phyloP scores from a whole-genome alignment of 2,113 vertebrate species.

The Megatriorchis doriae region DNA sequence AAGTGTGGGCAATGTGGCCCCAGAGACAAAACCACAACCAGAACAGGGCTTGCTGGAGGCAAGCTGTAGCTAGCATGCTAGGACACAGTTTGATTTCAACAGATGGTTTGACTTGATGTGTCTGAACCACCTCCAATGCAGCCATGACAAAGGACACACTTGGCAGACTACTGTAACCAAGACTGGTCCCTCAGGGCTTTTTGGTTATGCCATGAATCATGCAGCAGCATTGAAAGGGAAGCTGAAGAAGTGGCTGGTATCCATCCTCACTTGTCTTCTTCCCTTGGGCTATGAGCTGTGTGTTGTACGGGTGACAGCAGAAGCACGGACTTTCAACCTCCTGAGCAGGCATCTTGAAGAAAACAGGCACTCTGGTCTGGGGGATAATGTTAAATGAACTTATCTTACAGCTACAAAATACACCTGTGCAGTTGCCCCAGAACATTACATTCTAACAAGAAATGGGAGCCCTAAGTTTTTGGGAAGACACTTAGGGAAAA shows the following conservation, averaged over 20 bases:
- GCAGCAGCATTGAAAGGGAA: not conserved
- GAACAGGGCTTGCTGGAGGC: not conserved
- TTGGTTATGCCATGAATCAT: not conserved
- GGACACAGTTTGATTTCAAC: not conserved
- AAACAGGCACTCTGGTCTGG: not conserved
- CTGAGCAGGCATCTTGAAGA: not conserved
- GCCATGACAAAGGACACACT: not conserved
- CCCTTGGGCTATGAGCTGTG: not conserved
- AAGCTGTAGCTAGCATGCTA: not conserved
- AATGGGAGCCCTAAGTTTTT: not conserved
- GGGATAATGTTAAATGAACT: not conserved
- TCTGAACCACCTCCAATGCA: not conserved
- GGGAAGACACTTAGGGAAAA: not conserved
- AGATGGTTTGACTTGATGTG: not conserved
- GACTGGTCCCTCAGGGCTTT: not conserved
- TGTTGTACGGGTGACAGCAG: not conserved
- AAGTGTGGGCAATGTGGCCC: not conserved
- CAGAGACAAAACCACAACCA: not conserved
- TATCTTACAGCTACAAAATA: not conserved
- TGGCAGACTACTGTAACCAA: not conserved
- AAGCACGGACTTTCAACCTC: not conserved
- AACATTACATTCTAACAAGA: not conserved
- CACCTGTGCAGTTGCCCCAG: not conserved
- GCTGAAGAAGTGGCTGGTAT: not conserved
- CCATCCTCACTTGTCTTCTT: not conserved